A percentile compares a stretch with the other conserved stretches of the same genome.
Conservation (phyloP, 2,888 invertebrate species). For the Caradrina kadenii region DNA sequence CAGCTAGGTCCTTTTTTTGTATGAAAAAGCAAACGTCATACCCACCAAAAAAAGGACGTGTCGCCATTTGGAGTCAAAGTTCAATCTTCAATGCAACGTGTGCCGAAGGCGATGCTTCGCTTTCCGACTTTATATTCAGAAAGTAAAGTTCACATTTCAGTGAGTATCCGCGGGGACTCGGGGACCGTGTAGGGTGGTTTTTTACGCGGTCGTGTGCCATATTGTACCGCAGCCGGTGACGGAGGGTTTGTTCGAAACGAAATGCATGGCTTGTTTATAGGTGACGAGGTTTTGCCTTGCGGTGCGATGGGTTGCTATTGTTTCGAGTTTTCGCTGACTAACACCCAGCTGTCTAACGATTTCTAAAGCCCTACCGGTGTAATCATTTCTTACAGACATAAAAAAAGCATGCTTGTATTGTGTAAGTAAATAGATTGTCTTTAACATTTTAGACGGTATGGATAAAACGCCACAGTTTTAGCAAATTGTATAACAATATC, state of each 20-base stretch:
- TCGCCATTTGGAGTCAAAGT: slow-evolving; percentile 80
- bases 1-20: slow-evolving; percentile 64
- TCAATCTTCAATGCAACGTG: slow-evolving; percentile 77
- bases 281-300: slow-evolving; percentile 77
- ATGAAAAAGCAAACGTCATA: slow-evolving; percentile 52
- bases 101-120: slow-evolving; percentile 43
- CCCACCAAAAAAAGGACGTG: slow-evolving; percentile 72
- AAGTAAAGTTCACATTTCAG: slow-evolving; percentile 69
- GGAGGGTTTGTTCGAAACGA: slow-evolving; percentile 68
- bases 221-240: slow-evolving; percentile 71
- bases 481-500: background rate
- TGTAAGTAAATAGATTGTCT: background rate
- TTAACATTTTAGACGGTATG: background rate
- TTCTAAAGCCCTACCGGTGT: slow-evolving; percentile 23
- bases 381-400: slow-evolving; percentile 4
- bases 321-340: slow-evolving; percentile 64
- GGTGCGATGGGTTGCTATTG: slow-evolving; percentile 65
- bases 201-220: slow-evolving; percentile 79
- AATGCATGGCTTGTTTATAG: slow-evolving; percentile 78
- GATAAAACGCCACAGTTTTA: background rate
- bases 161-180: slow-evolving; percentile 50
- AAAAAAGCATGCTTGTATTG: background rate
- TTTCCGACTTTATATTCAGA: slow-evolving; percentile 63
- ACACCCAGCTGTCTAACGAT: slow-evolving; percentile 43
- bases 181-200: slow-evolving; percentile 70